These are phyloP conservation scores for Caenorhabditis plicata DNA, from an alignment of 2,888 invertebrate species.

Conservation along the genomic window DNA sequence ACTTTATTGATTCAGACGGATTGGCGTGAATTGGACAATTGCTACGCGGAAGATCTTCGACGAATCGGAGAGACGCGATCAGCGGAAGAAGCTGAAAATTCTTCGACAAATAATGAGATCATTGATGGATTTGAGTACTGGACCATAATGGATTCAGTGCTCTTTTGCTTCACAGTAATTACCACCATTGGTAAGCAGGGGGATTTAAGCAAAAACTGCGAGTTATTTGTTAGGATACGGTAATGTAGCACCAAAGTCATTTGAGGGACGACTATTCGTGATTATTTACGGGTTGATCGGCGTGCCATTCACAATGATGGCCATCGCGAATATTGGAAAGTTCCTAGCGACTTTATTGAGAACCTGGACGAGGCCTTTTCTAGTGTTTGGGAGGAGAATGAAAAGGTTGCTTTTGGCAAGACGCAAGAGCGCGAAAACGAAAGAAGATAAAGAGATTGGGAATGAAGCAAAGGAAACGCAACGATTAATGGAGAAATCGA, in stretches of 20 bases:
- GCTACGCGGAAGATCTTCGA: constrained; percentile 33
- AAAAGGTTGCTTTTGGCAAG: no score
- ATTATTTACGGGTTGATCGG: constrained; percentile 61
- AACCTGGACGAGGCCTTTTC: constrained; percentile 46
- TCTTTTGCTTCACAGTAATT: constrained; percentile 63
- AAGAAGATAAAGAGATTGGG: constrained; percentile 18
- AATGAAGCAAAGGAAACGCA: constrained; percentile 42
- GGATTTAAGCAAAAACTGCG: background rate
- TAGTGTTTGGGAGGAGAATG: constrained; percentile 17
- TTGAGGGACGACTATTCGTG: constrained; percentile 56
- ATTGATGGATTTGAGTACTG: constrained; percentile 47
- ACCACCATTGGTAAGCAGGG: constrained; percentile 53
- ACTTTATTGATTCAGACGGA: constrained; percentile 4
- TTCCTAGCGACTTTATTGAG: constrained; percentile 58
- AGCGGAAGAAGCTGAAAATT: constrained; percentile 3
- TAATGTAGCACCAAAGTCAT: constrained; percentile 58
- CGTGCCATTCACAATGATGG: constrained; percentile 62
- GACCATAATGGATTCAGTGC: constrained; percentile 55
- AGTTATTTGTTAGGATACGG: constrained; percentile 51
- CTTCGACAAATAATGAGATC: constrained; percentile 21
- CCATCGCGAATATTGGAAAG: constrained; percentile 61
- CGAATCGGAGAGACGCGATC: background rate
- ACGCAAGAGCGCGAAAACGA: constrained; percentile 3
- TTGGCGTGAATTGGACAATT: constrained; percentile 17
- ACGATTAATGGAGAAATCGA: constrained; percentile 42